Base-by-base conservation (phyloP, 2,797 vertebrate genomes). In the Falco cherrug region DNA sequence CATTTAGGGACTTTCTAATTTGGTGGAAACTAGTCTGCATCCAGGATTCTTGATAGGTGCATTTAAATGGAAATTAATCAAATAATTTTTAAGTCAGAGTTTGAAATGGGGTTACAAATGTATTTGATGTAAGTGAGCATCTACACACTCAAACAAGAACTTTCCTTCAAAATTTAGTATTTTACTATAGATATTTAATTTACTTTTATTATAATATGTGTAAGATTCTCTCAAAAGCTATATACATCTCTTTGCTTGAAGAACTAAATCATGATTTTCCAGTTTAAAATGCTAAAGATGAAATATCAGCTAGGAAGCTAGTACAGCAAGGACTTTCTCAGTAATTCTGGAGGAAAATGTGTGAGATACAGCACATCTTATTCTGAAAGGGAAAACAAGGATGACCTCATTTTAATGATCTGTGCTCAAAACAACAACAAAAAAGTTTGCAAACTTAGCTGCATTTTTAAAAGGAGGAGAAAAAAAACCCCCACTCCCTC, bases 401-500 rank as follows among this genome's bases (percentile, higher is more conserved):
- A 78, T 96, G 83, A 90, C 88, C 69, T 85, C 45, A 82, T 92
- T 93, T 89, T 95, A 96, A 91, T 70, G 67, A 92, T 84, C 37
- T 86, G 50, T 29, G 24, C n/a, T 51, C 87, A 79, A 93, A 97
- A 73, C 50, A 82, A 70, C 13, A 60, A 91, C 37, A 56, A 84
- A 53, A 48, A 94, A 60, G 14, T 96, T 85, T 94, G 82, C 82
- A 48, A 70, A 90, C 50, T 96, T 84, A 45, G 57, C 64, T 93
- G 47, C 39, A 64, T 93, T 79, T 88, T 90, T 89, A 87, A 96
- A 95, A 87, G 13, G 47, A 77, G 39, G 45, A 91, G 50, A 73
- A 94, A 90, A 87, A 88, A 88, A 88, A 94, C 84, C 11, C 37
- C 37, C 71, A 68, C 35, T 67, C 51, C 68, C 48, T 92, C 57